Evolutionary conservation across 2,113 vertebrate genomes (phyloP), one percentile per base, ranked within the genome.

Genomic region (Cyphomyrus plagiostoma): DNA sequence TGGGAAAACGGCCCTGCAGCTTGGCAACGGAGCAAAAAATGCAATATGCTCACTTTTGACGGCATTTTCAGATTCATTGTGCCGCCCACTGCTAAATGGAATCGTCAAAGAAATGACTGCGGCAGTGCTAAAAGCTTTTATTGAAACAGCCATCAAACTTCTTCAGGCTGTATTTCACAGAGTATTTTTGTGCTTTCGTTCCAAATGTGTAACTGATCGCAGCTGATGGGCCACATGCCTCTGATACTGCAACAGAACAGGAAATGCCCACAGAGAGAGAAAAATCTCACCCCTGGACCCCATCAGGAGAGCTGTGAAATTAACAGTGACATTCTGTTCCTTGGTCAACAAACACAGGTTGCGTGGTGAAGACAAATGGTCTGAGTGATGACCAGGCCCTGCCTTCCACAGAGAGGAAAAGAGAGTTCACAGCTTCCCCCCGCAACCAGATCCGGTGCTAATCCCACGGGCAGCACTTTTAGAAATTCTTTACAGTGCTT

Each of bases 241-340:
- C 83, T 92, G 88, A 88, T 90, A 92, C 90, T 0, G 3, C 93
- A 88, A 92, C 7, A 13, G 93, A 90, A 88, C 90, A 92, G 91
- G 10, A 45, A 91, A 91, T 90, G 91, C 93, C 91, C 91, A 13
- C 91, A 89, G 90, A 93, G 93, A 93, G 90, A 91, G 91, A 92
- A 94, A 93, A 93, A 94, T 95, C 94, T 89, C 91, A 35, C 95
- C 94, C 94, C 93, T 90, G 92, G 90, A 93, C 92, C 91, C 92
- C 89, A 93, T 94, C 92, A 94, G 92, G 93, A n/a, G 39, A 92
- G 90, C 93, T 92, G 90, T 94, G 92, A 95, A 95, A 94, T 95
- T 94, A 95, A 93, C 91, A 93, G 91, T 92, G 91, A 93, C 93
- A 93, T 88, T 91, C 89, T 88, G 91, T 93, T 94, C 88, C 92